Percentiles rank a stretch among this genome's conserved stretches.
phyloP scores from a whole-genome alignment of 2,888 invertebrate species.

The Busseola fusca region DNA sequence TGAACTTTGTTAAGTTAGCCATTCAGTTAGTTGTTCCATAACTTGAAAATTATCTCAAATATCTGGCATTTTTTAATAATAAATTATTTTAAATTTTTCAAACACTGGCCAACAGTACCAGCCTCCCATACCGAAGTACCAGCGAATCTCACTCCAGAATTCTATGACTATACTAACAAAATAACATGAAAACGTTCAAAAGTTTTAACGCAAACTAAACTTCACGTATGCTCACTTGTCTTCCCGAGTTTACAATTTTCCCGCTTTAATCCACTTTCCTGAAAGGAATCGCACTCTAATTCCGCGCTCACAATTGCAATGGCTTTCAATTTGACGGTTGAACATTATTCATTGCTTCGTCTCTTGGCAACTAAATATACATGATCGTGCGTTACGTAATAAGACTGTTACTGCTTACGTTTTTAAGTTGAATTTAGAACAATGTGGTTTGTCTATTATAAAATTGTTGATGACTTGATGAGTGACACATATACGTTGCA shows the following conservation, averaged over 20 bases:
- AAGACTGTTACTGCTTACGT: not conserved
- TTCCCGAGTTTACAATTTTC: conserved; percentile 26
- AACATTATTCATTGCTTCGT: conserved; percentile 30
- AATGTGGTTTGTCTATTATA: not conserved
- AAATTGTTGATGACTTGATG: not conserved
- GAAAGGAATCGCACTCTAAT: conserved; percentile 21
- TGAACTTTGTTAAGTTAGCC: not conserved
- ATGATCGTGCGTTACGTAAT: conserved; percentile 11
- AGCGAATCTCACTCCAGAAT: not conserved
- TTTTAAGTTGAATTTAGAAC: conserved; percentile 5
- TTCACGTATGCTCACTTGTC: conserved; percentile 21
- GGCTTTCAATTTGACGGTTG: conserved; percentile 20
- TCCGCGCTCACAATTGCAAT: conserved; percentile 38
- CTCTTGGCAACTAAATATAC: conserved; percentile 15
- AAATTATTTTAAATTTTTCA: not conserved
- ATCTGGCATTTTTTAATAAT: not conserved
- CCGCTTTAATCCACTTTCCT: conserved; percentile 21
- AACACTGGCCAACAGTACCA: not conserved
- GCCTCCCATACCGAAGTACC: not conserved
- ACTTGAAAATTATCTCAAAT: not conserved
- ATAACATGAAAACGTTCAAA: conserved; percentile 17
- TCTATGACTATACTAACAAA: not conserved
- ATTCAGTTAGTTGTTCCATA: not conserved
- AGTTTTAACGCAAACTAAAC: conserved; percentile 3
- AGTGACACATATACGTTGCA: not conserved